phyloP scores from a whole-genome alignment of 2,888 invertebrate species.

The Gari tellinella region DNA sequence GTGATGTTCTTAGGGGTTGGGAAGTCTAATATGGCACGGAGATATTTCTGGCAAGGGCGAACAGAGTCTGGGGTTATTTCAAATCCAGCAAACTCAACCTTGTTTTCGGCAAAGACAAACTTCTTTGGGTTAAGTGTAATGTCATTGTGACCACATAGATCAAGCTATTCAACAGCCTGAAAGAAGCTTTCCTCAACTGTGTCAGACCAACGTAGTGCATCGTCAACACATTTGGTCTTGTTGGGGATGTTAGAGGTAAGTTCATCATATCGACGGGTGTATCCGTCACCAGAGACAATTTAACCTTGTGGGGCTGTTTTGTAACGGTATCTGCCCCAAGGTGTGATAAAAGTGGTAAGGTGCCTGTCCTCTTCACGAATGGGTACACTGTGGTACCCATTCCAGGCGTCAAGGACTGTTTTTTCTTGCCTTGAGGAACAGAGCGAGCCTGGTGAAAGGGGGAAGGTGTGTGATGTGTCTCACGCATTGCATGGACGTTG shows the following conservation, averaged over 20 bases:
- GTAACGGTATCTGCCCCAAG: slow-evolving; percentile 63
- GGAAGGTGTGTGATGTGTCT: no score
- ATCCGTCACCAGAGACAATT: slow-evolving; percentile 64
- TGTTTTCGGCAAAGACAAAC: slow-evolving; percentile 58
- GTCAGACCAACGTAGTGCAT: slow-evolving; percentile 35
- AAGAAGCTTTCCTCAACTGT: slow-evolving; percentile 48
- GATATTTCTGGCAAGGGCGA: slow-evolving; percentile 48
- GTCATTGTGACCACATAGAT: slow-evolving; percentile 59
- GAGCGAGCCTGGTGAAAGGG: slow-evolving; percentile 64
- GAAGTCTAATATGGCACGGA: slow-evolving; percentile 57
- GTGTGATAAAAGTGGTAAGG: no score
- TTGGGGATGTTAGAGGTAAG: slow-evolving; percentile 65
- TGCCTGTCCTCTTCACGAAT: no score
- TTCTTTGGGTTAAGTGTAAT: slow-evolving; percentile 69
- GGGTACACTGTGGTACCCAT: no score
- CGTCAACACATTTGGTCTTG: no score
- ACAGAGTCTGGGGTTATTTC: slow-evolving; percentile 41
- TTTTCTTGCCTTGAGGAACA: slow-evolving; percentile 57
- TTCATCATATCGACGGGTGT: slow-evolving; percentile 64
- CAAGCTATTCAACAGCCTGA: slow-evolving; percentile 59
- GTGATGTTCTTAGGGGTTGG: no score
- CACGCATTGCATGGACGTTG: no score
- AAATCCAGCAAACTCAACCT: slow-evolving; percentile 59
- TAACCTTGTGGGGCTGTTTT: slow-evolving; percentile 62
- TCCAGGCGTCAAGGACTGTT: no score